Conservation (phyloP, 2,888 invertebrate species). For the Hydriomena furcata region DNA sequence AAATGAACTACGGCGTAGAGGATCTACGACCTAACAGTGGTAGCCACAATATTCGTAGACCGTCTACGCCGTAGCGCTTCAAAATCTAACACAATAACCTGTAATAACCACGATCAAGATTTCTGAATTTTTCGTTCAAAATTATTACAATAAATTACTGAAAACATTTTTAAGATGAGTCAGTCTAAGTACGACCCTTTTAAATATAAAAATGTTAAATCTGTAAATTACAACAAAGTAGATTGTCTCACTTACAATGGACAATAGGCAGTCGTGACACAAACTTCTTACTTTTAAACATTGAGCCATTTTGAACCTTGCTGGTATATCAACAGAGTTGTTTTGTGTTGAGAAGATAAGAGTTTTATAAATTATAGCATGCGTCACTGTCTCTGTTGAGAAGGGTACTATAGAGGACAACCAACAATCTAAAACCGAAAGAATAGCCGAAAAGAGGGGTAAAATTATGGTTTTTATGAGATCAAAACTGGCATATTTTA, state of each 20-base stretch:
- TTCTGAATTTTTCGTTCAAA: neutral
- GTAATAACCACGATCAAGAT: too few relatives aligned
- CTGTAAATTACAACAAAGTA: constrained; percentile 17
- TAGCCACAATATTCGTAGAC: neutral
- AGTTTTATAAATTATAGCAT: constrained; percentile 71
- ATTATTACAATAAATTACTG: neutral
- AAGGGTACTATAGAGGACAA: constrained; percentile 23
- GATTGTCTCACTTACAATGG: constrained; percentile 64
- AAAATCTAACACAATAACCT: too few relatives aligned
- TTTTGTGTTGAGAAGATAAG: constrained; percentile 45
- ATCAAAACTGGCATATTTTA: too few relatives aligned
- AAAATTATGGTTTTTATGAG: neutral
- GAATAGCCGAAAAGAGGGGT: neutral
- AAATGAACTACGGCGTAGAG: neutral
- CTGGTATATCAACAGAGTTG: constrained; percentile 36
- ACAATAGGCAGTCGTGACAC: constrained; percentile 61
- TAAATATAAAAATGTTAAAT: constrained; percentile 17
- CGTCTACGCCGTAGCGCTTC: too few relatives aligned
- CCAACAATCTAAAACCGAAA: neutral
- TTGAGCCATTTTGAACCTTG: constrained; percentile 49
- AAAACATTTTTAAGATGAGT: neutral
- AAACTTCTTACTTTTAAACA: constrained; percentile 17
- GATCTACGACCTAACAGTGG: too few relatives aligned
- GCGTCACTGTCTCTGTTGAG: constrained; percentile 68
- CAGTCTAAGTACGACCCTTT: constrained; percentile 6